A percentile compares a stretch with the other conserved stretches of the same genome.
Conservation (phyloP, 2,797 vertebrate genomes). For the Vipera ursinii region DNA sequence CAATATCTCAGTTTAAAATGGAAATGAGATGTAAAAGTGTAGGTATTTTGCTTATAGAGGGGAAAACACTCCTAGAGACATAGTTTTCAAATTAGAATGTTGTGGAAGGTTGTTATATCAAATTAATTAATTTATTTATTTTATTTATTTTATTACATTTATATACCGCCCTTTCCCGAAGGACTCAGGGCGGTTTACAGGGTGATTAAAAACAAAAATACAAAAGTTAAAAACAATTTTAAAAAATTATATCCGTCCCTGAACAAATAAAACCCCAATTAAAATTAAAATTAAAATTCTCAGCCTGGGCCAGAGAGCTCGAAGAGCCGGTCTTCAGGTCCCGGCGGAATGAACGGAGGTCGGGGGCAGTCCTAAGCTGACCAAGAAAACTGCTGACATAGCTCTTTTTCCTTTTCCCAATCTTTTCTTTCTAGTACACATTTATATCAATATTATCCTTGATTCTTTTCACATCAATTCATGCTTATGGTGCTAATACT, state of each 20-base stretch:
- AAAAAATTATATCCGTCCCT: too few species aligned
- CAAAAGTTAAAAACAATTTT: too few species aligned
- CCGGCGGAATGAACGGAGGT: too few species aligned
- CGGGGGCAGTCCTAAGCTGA: too few species aligned
- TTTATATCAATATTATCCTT: neutral
- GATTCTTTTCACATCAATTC: neutral
- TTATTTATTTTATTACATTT: too few species aligned
- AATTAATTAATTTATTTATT: neutral
- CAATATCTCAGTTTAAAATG: neutral
- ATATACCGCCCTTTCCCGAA: too few species aligned
- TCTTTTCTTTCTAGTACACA: neutral
- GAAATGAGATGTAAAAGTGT: neutral
- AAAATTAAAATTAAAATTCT: too few species aligned
- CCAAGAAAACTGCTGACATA: neutral
- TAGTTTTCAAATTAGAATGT: neutral
- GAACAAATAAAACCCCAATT: too few species aligned
- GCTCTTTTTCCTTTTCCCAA: neutral
- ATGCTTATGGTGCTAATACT: slow-evolving; percentile 8
- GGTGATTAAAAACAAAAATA: too few species aligned
- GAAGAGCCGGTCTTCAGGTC: too few species aligned
- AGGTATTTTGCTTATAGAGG: neutral
- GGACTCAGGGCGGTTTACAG: too few species aligned
- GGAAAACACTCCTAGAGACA: neutral
- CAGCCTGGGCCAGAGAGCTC: too few species aligned
- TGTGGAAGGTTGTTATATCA: neutral